These are phyloP conservation scores for Agrochola litura DNA, from an alignment of 2,888 invertebrate species.

Conservation along the genomic window DNA sequence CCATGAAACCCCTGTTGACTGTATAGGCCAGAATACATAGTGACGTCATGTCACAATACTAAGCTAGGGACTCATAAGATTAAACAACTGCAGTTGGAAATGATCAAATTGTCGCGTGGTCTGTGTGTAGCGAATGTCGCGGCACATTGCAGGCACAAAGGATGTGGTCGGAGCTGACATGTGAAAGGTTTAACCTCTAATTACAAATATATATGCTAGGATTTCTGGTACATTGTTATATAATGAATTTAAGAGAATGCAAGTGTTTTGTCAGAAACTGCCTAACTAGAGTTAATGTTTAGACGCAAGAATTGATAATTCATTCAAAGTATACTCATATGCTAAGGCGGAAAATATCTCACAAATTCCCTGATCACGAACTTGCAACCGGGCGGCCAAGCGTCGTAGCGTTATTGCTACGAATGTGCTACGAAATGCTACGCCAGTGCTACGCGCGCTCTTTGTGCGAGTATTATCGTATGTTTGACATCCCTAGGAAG, in stretches of 20 bases:
- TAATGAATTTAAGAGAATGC: background rate
- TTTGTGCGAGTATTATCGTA: background rate
- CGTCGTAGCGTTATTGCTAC: slow-evolving; percentile 33
- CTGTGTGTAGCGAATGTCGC: background rate
- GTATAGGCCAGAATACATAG: background rate
- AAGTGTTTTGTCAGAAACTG: background rate
- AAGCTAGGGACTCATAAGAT: slow-evolving; percentile 34
- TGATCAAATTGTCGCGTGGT: slow-evolving; percentile 35
- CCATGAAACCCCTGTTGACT: too few species aligned
- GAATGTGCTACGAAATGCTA: slow-evolving; percentile 42
- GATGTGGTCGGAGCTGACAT: background rate
- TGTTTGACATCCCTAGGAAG: background rate
- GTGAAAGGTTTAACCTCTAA: slow-evolving; percentile 2
- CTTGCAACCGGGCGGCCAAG: background rate
- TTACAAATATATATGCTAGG: background rate
- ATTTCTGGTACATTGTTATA: background rate
- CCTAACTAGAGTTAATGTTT: background rate
- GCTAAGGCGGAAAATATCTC: background rate
- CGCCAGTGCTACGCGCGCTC: slow-evolving; percentile 22
- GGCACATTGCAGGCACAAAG: background rate
- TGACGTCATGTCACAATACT: slow-evolving; percentile 14
- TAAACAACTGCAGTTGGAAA: slow-evolving; percentile 17
- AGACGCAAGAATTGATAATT: background rate
- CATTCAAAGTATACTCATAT: background rate
- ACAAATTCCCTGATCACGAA: background rate